Evolutionary conservation across 2,888 invertebrate species (phyloP).

Genomic region (Tuberolachnus salignus): DNA sequence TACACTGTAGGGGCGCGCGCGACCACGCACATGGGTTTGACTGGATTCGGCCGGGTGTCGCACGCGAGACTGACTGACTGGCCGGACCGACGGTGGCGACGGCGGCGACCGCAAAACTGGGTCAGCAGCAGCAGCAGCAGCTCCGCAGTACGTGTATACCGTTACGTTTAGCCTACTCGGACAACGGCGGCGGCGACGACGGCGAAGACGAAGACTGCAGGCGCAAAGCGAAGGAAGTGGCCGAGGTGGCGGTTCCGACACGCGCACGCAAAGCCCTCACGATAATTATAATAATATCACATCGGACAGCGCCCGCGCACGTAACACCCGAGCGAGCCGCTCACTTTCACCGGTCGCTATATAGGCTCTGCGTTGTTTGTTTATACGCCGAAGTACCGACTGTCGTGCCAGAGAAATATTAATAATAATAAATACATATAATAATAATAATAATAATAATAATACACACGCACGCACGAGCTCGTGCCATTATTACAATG

Average conservation of each 20-base stretch:
- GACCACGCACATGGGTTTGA: slow-evolving; percentile 55
- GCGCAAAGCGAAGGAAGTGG: background rate
- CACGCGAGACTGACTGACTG: slow-evolving; percentile 53
- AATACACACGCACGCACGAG: background rate
- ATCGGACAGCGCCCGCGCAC: slow-evolving; percentile 36
- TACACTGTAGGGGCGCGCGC: slow-evolving; percentile 55
- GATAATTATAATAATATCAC: too few relatives aligned
- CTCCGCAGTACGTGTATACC: slow-evolving; percentile 32
- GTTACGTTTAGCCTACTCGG: slow-evolving; percentile 56
- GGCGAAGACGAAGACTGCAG: background rate
- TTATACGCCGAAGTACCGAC: too few relatives aligned
- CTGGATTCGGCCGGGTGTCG: slow-evolving; percentile 52
- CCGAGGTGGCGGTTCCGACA: slow-evolving; percentile 27
- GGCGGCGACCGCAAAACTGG: slow-evolving; percentile 45
- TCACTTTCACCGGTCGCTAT: slow-evolving; percentile 37
- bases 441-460: background rate
- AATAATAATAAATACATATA: too few relatives aligned
- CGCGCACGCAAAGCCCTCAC: background rate
- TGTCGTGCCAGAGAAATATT: too few relatives aligned
- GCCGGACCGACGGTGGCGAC: background rate
- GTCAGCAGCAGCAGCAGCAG: slow-evolving; percentile 40
- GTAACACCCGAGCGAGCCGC: slow-evolving; percentile 25
- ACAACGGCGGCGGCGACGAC: background rate
- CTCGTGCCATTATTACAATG: background rate
- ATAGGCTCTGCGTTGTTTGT: too few relatives aligned